phyloP scores from a whole-genome alignment of 2,113 vertebrate species.

The Crotalus horridus region DNA sequence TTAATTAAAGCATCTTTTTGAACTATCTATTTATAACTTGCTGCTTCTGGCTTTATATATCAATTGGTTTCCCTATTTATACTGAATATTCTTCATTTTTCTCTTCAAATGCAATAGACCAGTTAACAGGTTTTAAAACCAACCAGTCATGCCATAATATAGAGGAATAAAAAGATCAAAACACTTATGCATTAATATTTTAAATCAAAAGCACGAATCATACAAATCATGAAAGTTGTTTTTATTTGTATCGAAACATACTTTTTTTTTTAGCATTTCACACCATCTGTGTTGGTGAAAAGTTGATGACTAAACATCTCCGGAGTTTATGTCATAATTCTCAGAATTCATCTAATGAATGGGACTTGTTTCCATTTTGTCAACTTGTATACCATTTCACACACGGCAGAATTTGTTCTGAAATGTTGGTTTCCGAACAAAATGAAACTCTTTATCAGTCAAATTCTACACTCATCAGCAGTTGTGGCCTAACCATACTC shows the following conservation, averaged over 20 bases:
- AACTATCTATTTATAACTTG: not conserved
- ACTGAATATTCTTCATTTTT: not conserved
- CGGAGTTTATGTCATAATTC: conserved; percentile 60
- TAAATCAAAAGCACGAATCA: conserved; percentile 22
- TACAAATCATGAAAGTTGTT: conserved; percentile 39
- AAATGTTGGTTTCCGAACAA: conserved; percentile 40
- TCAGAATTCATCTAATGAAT: conserved; percentile 72
- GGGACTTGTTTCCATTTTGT: conserved; percentile 50
- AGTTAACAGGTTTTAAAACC: not conserved
- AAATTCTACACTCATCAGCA: conserved; percentile 44
- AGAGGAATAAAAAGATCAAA: conserved; percentile 50
- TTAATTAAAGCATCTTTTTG: not conserved
- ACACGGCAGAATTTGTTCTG: conserved; percentile 12
- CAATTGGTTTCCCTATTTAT: not conserved
- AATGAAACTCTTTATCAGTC: conserved; percentile 49
- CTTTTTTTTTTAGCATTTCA: conserved; percentile 43
- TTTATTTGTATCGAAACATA: conserved; percentile 43
- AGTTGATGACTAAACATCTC: conserved; percentile 64
- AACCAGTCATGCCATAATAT: not conserved
- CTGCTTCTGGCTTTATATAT: not conserved
- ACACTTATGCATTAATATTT: not conserved
- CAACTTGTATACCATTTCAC: conserved; percentile 24
- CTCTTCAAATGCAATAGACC: conserved; percentile 8
- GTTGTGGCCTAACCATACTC: not conserved
- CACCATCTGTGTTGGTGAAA: conserved; percentile 47